Base-by-base conservation (phyloP, 2,797 vertebrate species). In the Moxostoma hubbsi region DNA sequence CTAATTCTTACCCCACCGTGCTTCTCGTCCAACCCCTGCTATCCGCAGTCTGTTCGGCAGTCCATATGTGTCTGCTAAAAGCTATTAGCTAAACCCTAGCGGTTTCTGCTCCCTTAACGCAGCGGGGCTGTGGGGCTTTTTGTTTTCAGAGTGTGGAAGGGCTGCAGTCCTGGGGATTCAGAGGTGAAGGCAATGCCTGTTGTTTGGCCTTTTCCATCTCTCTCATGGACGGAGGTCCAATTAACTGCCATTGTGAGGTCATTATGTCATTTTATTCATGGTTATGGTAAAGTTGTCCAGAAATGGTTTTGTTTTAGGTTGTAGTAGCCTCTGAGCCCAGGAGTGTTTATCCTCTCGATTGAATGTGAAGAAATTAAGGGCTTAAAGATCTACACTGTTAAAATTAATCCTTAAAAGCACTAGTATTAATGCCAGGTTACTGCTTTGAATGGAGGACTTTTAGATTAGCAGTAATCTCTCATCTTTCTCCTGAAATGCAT, bases 1-100 rank as follows among this genome's bases (percentile, higher is more conserved):
- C 36, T 36, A 36, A 36, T 36, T 36, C 36, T 87, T 67, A 85
- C 86, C 88, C 86, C 81, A 83, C 89, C 89, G 90, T 71, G 88
- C 77, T 80, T 82, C 85, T 77, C 81, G 73, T 73, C 69, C 77
- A 73, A 73, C 67, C 81, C 83, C 84, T 79, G 63, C 70, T 54
- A 75, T 68, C 80, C 69, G 81, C 85, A 83, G 83, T 83, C 82
- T 85, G 87, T 81, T 82, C 83, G 2, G 59, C 84, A 74, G 80
- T 77, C 89, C 86, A 81, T 84, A 86, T 80, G 86, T 79, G 78
- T 85, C 69, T 66, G 82, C 85, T 86, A 83, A 90, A 88, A 91
- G 87, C 89, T 88, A 85, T 89, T 88, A 88, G 82, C 82, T 64
- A 83, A 77, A 83, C 65, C 3, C 73, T 85, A 73, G 76, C 79